A percentile compares a stretch with the other conserved stretches of the same genome.
Evolutionary conservation across 2,113 vertebrate genomes (phyloP).

Genomic region (Tupaia tana): DNA sequence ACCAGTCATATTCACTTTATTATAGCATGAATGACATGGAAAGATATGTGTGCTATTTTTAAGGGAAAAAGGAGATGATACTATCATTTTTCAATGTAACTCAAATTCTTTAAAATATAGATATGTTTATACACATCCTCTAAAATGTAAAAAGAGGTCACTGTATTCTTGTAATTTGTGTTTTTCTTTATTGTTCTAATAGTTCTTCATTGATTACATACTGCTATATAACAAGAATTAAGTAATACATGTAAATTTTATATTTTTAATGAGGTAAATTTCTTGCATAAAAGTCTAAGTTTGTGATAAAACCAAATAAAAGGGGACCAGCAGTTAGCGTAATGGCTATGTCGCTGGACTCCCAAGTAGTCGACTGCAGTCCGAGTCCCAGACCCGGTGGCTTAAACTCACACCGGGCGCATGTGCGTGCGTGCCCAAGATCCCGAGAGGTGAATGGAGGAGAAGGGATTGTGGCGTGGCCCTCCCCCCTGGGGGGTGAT

Average conservation of each 20-base stretch:
- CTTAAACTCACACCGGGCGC: too few species aligned
- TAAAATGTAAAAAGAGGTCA: not conserved
- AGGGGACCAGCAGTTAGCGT: too few species aligned
- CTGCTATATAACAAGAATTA: not conserved
- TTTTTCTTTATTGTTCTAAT: slow-evolving; percentile 20
- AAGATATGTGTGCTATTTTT: not conserved
- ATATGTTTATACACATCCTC: not conserved
- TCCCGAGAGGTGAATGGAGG: too few species aligned
- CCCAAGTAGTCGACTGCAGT: too few species aligned
- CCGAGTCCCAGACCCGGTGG: too few species aligned
- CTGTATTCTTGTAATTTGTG: not conserved
- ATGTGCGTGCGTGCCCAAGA: too few species aligned
- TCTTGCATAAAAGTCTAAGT: not conserved
- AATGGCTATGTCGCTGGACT: too few species aligned
- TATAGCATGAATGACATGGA: not conserved
- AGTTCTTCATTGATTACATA: not conserved
- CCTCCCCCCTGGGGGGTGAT: too few species aligned
- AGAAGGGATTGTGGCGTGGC: too few species aligned
- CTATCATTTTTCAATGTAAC: not conserved
- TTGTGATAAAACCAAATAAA: slow-evolving; percentile 34
- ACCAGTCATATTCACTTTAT: not conserved
- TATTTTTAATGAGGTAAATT: not conserved
- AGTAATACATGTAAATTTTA: not conserved
- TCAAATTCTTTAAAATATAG: not conserved
- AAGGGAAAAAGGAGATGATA: not conserved